Evolutionary conservation across 2,888 invertebrate species (phyloP).

Genomic region (Asteroscopus sphinx): DNA sequence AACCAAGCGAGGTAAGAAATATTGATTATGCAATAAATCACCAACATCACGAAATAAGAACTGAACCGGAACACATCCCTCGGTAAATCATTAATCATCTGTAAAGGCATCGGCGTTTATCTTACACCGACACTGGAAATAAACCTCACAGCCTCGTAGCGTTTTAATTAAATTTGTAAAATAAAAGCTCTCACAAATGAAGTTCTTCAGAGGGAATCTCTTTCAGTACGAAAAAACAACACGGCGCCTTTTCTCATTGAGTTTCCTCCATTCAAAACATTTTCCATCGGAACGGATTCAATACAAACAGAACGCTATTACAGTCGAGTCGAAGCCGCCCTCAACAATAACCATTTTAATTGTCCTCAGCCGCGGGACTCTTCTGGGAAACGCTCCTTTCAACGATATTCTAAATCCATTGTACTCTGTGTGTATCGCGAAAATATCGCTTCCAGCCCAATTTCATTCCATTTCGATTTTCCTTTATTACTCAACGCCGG

Average conservation of each 20-base stretch:
- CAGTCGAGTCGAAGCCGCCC: constrained; percentile 69
- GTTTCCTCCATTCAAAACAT: constrained; percentile 80
- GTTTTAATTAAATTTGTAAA: constrained; percentile 82
- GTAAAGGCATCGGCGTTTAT: constrained; percentile 59
- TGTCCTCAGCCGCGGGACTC: constrained; percentile 79
- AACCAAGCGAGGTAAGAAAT: constrained; percentile 86
- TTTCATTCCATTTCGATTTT: constrained; percentile 90
- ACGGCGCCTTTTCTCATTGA: constrained; percentile 74
- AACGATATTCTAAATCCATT: constrained; percentile 85
- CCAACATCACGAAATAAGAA: constrained; percentile 55
- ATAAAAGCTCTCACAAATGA: constrained; percentile 77
- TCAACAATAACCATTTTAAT: constrained; percentile 86
- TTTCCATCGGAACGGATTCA: constrained; percentile 79
- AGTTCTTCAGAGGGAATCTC: constrained; percentile 74
- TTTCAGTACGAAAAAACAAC: constrained; percentile 77
- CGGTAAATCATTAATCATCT: constrained; percentile 67
- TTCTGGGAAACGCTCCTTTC: constrained; percentile 79
- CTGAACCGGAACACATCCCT: constrained; percentile 52
- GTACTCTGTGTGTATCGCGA: constrained; percentile 83
- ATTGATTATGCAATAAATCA: constrained; percentile 60
- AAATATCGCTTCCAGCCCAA: constrained; percentile 88
- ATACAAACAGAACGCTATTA: constrained; percentile 81
- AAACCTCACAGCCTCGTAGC: constrained; percentile 60
- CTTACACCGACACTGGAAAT: constrained; percentile 61
- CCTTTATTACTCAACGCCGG: constrained; percentile 89